Conservation (phyloP, 1,140 invertebrate genomes). For the Zaprionus nigranus region DNA sequence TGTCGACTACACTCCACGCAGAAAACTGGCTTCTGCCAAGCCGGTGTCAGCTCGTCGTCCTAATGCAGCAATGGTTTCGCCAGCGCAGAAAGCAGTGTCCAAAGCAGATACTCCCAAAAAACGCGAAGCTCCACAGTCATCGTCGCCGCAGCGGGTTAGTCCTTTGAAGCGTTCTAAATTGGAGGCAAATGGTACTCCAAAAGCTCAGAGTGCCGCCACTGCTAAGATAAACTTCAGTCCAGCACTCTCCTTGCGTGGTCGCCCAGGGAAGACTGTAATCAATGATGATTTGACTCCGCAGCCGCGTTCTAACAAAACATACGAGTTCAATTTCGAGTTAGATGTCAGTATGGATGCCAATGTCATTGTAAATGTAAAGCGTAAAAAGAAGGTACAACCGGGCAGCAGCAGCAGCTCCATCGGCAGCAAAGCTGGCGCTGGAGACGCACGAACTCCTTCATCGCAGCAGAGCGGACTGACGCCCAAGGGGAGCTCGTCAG, state of each 20-base stretch:
- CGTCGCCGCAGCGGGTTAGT: conserved; percentile 20
- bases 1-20: conserved; percentile 21
- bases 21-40: conserved; percentile 29
- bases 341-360: conserved; percentile 84
- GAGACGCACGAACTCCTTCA: conserved; percentile 24
- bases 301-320: conserved; percentile 73
- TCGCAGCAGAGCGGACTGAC: conserved; percentile 16
- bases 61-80: background rate
- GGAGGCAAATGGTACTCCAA: conserved; percentile 26
- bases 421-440: background rate
- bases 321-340: conserved; percentile 82
- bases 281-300: conserved; percentile 79
- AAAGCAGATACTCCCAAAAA: conserved; percentile 50
- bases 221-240: conserved; percentile 75
- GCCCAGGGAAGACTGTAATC: conserved; percentile 71
- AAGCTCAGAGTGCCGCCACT: conserved; percentile 31
- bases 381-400: conserved; percentile 65
- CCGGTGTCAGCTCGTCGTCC: background rate
- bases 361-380: conserved; percentile 83
- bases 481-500: conserved; percentile 47
- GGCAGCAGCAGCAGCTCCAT: conserved; percentile 10
- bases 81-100: background rate
- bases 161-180: conserved; percentile 52
- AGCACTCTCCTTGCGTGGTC: conserved; percentile 53
- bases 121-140: conserved; percentile 5